Evolutionary conservation across 2,797 vertebrate genomes (phyloP), one percentile per base, ranked within the genome.

Genomic region (Phaenicophaeus curvirostris): DNA sequence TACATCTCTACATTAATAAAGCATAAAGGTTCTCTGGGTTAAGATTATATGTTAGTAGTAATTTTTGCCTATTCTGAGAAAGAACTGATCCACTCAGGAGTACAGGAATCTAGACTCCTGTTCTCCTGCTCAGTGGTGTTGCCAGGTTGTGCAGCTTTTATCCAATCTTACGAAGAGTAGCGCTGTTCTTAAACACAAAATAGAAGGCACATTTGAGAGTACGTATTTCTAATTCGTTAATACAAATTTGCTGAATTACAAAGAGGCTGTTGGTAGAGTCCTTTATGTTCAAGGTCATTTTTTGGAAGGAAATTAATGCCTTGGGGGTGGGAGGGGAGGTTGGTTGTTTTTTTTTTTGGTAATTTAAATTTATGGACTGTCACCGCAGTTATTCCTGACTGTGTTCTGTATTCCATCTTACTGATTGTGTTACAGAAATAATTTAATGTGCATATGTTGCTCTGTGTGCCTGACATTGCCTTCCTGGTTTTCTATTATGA

Each of bases 241-340:
- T 35, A 58, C 7, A 33, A 6, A 25, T 54, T 79, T 79, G 3
- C 13, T 39, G 19, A 31, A 11, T 6, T 59, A 21, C 16, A 69
- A 31, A 39, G 27, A 37, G 55, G 8, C 21, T 19, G 6, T 48
- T 35, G 44, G 42, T 3, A 1, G 11, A 35, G 20, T 31, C 11
- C 51, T 80, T 83, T 19, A 25, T 46, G 39, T 5, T 71, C 28
- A 42, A 58, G 50, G 37, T 66, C 28, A 11, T 77, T 46, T 51
- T 73, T 57, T 46, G 7, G 42, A 83, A 85, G 37, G 23, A 33
- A 87, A 41, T 76, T 35, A 24, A 5, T 66, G 31, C 9, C 18
- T 39, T 7, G 23, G 14, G 4, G 1, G 1, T 12, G 11, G 0
- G 5, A 16, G 6, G 8, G 30, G 15, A 15, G 8, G 6, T 25